Conservation (phyloP, 2,888 invertebrate genomes). For the Drosophila macrospina region DNA sequence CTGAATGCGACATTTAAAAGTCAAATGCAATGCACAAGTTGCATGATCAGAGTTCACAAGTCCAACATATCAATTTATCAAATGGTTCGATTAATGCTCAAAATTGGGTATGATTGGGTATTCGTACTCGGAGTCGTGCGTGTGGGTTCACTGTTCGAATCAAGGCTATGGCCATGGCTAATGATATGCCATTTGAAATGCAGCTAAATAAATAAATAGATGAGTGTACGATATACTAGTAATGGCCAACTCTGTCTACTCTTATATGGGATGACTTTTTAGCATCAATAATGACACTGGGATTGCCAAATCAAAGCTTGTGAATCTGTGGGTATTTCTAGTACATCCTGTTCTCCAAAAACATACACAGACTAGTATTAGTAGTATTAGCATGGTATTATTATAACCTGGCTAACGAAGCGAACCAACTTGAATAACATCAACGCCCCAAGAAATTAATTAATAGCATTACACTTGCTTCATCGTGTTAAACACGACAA, state of each 20-base stretch:
- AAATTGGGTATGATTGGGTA: too few relatives aligned
- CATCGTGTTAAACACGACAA: slow-evolving; percentile 50
- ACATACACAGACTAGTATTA: slow-evolving; percentile 1
- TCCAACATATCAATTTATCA: background rate
- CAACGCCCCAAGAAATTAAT: slow-evolving; percentile 60
- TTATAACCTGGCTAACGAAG: slow-evolving; percentile 51
- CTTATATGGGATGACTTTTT: background rate
- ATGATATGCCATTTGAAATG: background rate
- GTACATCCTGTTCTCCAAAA: background rate
- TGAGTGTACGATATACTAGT: background rate
- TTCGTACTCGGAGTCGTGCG: too few relatives aligned
- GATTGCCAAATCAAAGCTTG: background rate
- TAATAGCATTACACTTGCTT: slow-evolving; percentile 58
- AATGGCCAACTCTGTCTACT: background rate
- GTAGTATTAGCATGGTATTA: slow-evolving; percentile 51
- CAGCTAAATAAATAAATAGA: background rate
- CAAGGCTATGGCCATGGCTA: slow-evolving; percentile 8
- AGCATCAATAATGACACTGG: background rate
- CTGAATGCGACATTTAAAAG: slow-evolving; percentile 3
- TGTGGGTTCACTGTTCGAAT: slow-evolving; percentile 8
- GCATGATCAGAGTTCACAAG: background rate
- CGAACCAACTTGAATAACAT: slow-evolving; percentile 36
- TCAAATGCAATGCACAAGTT: background rate
- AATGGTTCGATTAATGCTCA: background rate
- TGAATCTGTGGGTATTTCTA: background rate